Evolutionary conservation across 1,140 invertebrate genomes (phyloP).

Genomic region (Marisa cornuarietis): DNA sequence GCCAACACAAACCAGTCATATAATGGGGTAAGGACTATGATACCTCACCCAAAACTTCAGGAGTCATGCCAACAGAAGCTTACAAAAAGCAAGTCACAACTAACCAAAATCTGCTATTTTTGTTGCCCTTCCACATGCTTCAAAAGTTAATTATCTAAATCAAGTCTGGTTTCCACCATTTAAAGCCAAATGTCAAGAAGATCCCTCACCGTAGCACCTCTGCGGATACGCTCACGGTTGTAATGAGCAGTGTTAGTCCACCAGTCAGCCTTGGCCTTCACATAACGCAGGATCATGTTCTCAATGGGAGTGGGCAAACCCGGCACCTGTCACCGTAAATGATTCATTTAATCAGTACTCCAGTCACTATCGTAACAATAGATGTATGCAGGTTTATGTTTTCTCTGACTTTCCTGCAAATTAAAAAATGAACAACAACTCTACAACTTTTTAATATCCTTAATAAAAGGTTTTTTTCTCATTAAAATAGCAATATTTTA

Average conservation of each 20-base stretch:
- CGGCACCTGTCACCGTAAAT: conserved; percentile 74
- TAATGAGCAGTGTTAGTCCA: conserved; percentile 99
- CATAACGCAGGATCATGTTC: conserved; percentile 99
- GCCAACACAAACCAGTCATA: conserved; percentile 5
- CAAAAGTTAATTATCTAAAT: background rate
- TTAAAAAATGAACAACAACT: background rate
- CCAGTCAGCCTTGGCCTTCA: conserved; percentile 99
- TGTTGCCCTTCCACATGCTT: background rate
- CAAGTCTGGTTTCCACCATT: background rate
- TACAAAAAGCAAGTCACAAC: background rate
- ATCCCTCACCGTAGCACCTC: conserved; percentile 68
- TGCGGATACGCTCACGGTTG: conserved; percentile 87
- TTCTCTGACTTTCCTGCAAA: background rate
- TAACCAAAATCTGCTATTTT: background rate
- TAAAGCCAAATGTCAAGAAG: background rate
- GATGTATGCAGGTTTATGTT: too few relatives aligned
- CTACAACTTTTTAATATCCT: too few relatives aligned
- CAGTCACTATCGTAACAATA: background rate
- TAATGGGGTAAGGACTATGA: background rate
- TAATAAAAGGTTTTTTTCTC: too few relatives aligned
- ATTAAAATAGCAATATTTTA: too few relatives aligned
- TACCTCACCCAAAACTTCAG: background rate
- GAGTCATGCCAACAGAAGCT: too few relatives aligned
- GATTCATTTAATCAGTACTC: too few relatives aligned
- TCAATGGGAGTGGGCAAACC: conserved; percentile 98